phyloP scores from a whole-genome alignment of 2,888 invertebrate species.

The Conops quadrifasciatus region DNA sequence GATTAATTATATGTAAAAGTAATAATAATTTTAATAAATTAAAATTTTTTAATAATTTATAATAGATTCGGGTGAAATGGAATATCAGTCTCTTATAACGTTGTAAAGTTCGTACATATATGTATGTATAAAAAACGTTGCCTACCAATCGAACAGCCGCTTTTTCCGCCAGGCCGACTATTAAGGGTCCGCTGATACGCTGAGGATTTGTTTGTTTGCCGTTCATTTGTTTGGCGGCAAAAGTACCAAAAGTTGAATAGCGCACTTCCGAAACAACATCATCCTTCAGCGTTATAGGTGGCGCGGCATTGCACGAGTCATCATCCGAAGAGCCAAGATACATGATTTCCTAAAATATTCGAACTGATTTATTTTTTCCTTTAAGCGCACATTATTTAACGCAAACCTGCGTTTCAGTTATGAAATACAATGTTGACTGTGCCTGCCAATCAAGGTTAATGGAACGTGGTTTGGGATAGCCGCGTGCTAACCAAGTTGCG shows the following conservation, averaged over 20 bases:
- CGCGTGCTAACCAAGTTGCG: slow-evolving; percentile 70
- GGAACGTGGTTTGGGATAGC: slow-evolving; percentile 65
- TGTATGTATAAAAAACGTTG: slow-evolving; percentile 32
- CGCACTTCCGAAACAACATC: slow-evolving; percentile 50
- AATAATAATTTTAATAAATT: too few species aligned
- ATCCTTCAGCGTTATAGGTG: slow-evolving; percentile 59
- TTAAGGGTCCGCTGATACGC: slow-evolving; percentile 51
- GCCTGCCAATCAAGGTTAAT: slow-evolving; percentile 70
- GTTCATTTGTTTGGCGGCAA: slow-evolving; percentile 62
- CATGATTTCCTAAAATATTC: slow-evolving; percentile 65
- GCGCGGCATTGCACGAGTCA: slow-evolving; percentile 61
- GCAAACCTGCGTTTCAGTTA: slow-evolving; percentile 70
- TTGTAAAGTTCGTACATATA: too few species aligned
- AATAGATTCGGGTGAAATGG: too few species aligned
- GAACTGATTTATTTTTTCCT: slow-evolving; percentile 10
- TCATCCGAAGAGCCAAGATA: slow-evolving; percentile 65
- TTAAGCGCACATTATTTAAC: background rate
- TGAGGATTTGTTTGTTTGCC: slow-evolving; percentile 40
- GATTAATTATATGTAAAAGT: too few species aligned
- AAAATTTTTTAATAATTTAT: too few species aligned
- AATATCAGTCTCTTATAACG: too few species aligned
- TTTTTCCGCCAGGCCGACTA: slow-evolving; percentile 63
- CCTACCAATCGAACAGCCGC: slow-evolving; percentile 67
- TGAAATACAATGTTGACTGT: slow-evolving; percentile 71
- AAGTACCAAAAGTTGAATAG: slow-evolving; percentile 66